Conservation (phyloP, 2,113 vertebrate species). For the Urocolius indicus region DNA sequence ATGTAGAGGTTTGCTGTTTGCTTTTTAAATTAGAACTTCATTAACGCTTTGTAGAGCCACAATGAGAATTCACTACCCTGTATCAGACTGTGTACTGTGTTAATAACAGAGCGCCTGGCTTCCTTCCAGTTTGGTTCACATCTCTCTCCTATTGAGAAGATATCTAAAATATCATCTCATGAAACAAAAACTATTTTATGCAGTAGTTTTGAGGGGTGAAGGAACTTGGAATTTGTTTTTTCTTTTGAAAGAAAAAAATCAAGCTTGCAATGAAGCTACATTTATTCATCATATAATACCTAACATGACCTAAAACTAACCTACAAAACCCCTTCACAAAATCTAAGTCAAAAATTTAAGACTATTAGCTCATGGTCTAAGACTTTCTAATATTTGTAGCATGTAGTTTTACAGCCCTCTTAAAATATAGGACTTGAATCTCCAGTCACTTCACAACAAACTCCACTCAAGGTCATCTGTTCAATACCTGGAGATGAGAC, state of each 20-base stretch:
- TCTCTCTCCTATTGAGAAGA: background rate
- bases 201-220: background rate
- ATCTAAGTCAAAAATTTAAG: background rate
- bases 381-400: background rate
- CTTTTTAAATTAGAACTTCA: slow-evolving; percentile 76
- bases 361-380: background rate
- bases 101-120: slow-evolving; percentile 49
- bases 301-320: background rate
- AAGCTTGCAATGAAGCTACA: background rate
- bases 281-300: background rate
- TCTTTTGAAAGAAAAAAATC: background rate
- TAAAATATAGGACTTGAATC: background rate
- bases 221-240: background rate
- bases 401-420: background rate
- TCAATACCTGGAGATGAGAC: background rate
- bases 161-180: background rate
- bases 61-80: slow-evolving; percentile 61
- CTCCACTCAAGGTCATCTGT: background rate
- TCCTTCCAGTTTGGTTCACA: slow-evolving; percentile 47
- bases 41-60: slow-evolving; percentile 69
- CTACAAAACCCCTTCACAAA: background rate
- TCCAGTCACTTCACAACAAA: background rate
- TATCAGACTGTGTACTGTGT: slow-evolving; percentile 1
- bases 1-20: slow-evolving; percentile 71
- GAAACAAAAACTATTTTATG: background rate